Conservation (phyloP, 1,140 invertebrate species). For the Potamilus streckersoni region DNA sequence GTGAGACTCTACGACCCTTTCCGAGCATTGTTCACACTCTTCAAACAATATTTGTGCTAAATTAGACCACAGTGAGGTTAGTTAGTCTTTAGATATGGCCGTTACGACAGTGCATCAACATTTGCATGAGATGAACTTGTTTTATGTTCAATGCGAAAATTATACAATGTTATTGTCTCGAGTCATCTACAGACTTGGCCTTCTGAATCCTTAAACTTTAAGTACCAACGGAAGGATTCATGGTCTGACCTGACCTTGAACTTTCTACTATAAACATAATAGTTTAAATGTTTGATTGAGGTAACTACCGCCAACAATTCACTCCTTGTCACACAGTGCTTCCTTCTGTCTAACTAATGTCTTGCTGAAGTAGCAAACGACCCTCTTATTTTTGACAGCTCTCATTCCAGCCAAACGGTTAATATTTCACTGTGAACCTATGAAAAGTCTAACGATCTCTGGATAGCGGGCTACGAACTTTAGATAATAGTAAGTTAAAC, state of each 20-base stretch:
- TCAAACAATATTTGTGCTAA: too few relatives aligned
- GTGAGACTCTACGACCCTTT: too few relatives aligned
- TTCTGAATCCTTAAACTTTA: not conserved
- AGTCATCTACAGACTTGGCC: not conserved
- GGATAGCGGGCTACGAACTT: slow-evolving; percentile 9
- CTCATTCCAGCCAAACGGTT: slow-evolving; percentile 4
- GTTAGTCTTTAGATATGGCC: too few relatives aligned
- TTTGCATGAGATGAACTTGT: too few relatives aligned
- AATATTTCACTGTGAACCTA: slow-evolving; percentile 21
- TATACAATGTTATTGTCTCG: not conserved
- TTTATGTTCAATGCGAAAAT: too few relatives aligned
- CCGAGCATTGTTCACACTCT: too few relatives aligned
- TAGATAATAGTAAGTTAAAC: slow-evolving; percentile 14
- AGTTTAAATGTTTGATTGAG: slow-evolving; percentile 36
- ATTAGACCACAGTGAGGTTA: too few relatives aligned
- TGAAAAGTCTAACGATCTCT: slow-evolving; percentile 28
- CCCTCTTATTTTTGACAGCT: not conserved
- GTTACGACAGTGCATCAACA: too few relatives aligned
- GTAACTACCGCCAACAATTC: slow-evolving; percentile 38
- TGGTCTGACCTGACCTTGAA: slow-evolving; percentile 26
- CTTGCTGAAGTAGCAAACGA: slow-evolving; percentile 28
- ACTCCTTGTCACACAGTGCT: slow-evolving; percentile 34
- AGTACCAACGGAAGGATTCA: not conserved
- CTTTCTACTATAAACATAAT: slow-evolving; percentile 34
- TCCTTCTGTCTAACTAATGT: slow-evolving; percentile 12